Evolutionary conservation across 2,888 invertebrate genomes (phyloP).

Genomic region (Julus scandinavius): DNA sequence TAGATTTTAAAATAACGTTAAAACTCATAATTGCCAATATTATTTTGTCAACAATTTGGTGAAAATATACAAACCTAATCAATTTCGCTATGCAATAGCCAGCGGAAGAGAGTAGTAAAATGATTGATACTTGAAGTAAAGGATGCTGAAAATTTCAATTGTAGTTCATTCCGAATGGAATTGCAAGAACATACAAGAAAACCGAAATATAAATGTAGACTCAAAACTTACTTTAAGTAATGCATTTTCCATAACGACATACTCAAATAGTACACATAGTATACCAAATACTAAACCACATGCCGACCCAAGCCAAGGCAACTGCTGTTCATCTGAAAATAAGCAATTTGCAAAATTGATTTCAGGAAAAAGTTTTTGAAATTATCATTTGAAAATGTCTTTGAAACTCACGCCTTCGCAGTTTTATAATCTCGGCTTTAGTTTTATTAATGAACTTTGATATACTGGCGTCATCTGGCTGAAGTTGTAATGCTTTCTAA

Average conservation of each 20-base stretch:
- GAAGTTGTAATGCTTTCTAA: slow-evolving; percentile 71
- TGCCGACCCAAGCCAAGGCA: slow-evolving; percentile 80
- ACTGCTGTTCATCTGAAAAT: slow-evolving; percentile 73
- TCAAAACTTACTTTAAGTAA: slow-evolving; percentile 51
- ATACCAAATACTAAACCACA: slow-evolving; percentile 78
- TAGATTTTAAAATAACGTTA: background rate
- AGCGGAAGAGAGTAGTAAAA: slow-evolving; percentile 24
- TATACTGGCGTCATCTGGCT: slow-evolving; percentile 61
- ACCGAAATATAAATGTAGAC: background rate
- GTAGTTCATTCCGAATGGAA: background rate
- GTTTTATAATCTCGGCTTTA: slow-evolving; percentile 66
- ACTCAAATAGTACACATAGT: slow-evolving; percentile 54
- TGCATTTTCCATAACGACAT: slow-evolving; percentile 41
- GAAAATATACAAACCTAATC: background rate
- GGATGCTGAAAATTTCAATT: slow-evolving; percentile 72
- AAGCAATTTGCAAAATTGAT: background rate
- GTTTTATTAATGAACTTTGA: slow-evolving; percentile 64
- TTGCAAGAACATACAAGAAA: background rate
- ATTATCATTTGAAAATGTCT: background rate
- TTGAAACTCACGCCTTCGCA: slow-evolving; percentile 24
- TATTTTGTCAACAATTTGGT: background rate
- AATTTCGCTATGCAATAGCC: slow-evolving; percentile 29
- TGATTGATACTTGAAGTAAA: slow-evolving; percentile 72
- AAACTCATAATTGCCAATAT: background rate
- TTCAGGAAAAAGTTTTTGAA: background rate